A percentile compares a stretch with the other conserved stretches of the same genome.
phyloP scores from a whole-genome alignment of 2,797 vertebrate genomes.

The Catamblyrhynchus diadema region DNA sequence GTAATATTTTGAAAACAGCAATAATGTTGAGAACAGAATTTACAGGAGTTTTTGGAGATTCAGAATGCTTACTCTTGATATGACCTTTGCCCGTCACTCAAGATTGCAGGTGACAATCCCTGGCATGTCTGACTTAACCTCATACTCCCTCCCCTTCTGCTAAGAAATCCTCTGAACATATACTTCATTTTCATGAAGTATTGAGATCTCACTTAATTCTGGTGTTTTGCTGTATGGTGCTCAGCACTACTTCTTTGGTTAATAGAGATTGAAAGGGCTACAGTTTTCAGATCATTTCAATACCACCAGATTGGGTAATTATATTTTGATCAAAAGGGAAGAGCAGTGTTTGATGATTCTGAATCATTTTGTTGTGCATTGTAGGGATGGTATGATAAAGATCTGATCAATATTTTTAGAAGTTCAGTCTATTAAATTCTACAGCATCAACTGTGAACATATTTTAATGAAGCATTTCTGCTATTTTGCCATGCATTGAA shows the following conservation, averaged over 20 bases:
- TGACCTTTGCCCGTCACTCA: background rate
- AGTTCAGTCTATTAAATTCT: background rate
- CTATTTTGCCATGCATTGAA: background rate
- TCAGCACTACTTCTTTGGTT: background rate
- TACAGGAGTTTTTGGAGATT: background rate
- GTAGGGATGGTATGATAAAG: background rate
- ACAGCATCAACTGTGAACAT: background rate
- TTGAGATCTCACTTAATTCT: background rate
- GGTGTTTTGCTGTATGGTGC: background rate
- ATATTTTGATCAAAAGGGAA: background rate
- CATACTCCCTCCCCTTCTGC: background rate
- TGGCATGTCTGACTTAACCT: background rate
- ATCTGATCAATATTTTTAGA: background rate
- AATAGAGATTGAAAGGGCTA: background rate
- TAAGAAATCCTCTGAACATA: background rate
- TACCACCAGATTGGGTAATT: background rate
- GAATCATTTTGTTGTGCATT: background rate
- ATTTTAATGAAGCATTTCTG: background rate
- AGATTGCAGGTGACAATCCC: rapidly evolving
- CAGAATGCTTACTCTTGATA: background rate
- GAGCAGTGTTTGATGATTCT: background rate
- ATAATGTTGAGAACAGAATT: background rate
- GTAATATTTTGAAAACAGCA: background rate
- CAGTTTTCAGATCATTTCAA: background rate
- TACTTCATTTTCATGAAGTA: background rate